phyloP scores from a whole-genome alignment of 2,797 vertebrate genomes.

The Acanthurus tractus region DNA sequence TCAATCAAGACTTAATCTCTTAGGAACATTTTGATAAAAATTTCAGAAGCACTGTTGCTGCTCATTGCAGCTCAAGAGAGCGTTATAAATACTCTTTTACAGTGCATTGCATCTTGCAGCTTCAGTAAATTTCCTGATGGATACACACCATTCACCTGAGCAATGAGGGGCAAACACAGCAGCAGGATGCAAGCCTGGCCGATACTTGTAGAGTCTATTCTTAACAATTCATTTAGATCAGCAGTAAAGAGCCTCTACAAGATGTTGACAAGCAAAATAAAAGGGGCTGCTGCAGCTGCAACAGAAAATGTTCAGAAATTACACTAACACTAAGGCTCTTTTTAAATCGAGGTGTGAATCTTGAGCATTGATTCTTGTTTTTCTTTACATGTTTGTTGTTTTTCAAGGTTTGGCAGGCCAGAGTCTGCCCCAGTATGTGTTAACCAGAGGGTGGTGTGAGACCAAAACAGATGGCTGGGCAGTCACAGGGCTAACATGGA shows the following conservation, averaged over 20 bases:
- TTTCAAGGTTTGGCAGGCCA: conserved; percentile 25
- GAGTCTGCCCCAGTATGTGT: conserved; percentile 20
- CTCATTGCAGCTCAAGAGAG: conserved; percentile 44
- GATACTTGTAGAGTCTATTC: conserved; percentile 11
- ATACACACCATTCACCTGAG: conserved; percentile 27
- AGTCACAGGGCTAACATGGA: conserved; percentile 43
- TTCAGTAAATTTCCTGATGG: conserved; percentile 40
- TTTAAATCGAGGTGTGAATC: conserved; percentile 29
- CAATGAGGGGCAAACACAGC: conserved; percentile 25
- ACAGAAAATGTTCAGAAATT: conserved; percentile 7
- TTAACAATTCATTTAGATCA: conserved; percentile 29
- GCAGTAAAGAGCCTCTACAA: conserved; percentile 1
- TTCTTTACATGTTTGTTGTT: conserved; percentile 45
- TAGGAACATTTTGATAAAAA: conserved; percentile 25
- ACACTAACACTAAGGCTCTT: conserved; percentile 13
- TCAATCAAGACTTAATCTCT: conserved; percentile 11
- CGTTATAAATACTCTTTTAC: conserved; percentile 54
- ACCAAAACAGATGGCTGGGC: conserved; percentile 39
- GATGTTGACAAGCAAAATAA: not conserved
- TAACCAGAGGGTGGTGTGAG: conserved; percentile 30
- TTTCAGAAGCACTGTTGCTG: conserved; percentile 27
- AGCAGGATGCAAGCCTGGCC: conserved; percentile 10
- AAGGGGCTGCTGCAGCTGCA: conserved; percentile 12
- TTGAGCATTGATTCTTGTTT: conserved; percentile 26
- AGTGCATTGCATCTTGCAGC: conserved; percentile 33